phyloP scores from a whole-genome alignment of 2,797 vertebrate genomes.

The Sus cebifrons region DNA sequence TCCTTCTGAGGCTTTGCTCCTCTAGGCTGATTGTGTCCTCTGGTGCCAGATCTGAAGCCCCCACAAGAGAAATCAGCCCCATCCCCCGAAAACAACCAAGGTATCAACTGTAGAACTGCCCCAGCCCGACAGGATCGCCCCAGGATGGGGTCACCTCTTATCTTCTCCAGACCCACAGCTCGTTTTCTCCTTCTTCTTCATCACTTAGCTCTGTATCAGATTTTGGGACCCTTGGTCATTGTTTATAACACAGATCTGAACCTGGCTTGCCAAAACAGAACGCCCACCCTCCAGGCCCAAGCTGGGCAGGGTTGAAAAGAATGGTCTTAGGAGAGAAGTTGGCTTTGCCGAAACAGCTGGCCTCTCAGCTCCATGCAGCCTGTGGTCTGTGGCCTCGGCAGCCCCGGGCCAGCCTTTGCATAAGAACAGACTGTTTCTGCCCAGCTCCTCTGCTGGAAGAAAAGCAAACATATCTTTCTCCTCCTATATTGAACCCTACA shows the following conservation, averaged over 20 bases:
- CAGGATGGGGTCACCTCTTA: not conserved
- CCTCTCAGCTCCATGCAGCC: not conserved
- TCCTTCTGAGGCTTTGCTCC: not conserved
- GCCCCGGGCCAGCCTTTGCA: slow-evolving; percentile 45
- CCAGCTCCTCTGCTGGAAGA: not conserved
- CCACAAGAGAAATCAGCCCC: not conserved
- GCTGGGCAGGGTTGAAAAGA: not conserved
- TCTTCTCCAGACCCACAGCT: not conserved
- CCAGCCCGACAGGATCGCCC: not conserved
- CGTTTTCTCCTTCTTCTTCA: not conserved
- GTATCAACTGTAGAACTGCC: not conserved
- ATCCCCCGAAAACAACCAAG: not conserved
- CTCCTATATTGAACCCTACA: slow-evolving; percentile 77
- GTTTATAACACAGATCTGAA: not conserved
- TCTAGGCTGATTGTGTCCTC: not conserved
- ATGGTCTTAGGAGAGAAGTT: not conserved
- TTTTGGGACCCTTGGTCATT: not conserved
- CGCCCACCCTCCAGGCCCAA: not conserved
- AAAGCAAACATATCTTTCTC: slow-evolving; percentile 69
- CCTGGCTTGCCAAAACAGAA: slow-evolving; percentile 2
- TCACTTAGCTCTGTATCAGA: not conserved
- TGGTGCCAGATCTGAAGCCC: not conserved
- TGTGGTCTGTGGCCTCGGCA: not conserved
- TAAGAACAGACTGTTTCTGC: slow-evolving; percentile 59
- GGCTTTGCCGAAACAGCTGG: not conserved